Conservation (phyloP, 2,797 vertebrate genomes). For the Kryptopterus vitreolus region DNA sequence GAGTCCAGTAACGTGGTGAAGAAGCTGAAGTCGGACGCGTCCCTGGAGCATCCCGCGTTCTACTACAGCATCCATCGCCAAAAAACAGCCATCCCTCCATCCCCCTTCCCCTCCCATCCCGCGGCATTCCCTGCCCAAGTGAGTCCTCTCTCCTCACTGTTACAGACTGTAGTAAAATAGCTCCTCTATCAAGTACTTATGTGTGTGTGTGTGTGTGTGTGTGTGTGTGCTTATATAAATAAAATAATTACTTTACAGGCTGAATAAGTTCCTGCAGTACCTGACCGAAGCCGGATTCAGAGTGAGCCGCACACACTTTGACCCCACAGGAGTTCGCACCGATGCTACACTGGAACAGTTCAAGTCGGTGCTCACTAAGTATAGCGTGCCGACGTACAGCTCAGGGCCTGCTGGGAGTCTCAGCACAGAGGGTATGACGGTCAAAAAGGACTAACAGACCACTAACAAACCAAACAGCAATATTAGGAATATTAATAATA, state of each 20-base stretch:
- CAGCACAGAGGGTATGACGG: conserved; percentile 53
- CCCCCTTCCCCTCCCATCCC: too few relatives aligned
- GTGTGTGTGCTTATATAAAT: too few relatives aligned
- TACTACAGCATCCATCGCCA: conserved; percentile 98
- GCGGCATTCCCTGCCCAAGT: conserved; percentile 98
- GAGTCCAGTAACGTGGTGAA: conserved; percentile 73
- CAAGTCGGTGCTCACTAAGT: conserved; percentile 86
- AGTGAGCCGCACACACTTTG: conserved; percentile 94
- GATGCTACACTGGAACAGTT: conserved; percentile 86
- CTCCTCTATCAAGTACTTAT: too few relatives aligned
- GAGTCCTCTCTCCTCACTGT: conserved; percentile 57
- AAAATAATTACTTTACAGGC: conserved; percentile 73
- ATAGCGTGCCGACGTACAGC: conserved; percentile 83
- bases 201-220: too few relatives aligned
- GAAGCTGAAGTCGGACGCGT: conserved; percentile 80
- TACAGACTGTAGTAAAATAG: too few relatives aligned
- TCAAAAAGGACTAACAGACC: conserved; percentile 44
- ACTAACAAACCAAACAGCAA: not conserved
- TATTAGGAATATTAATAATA: not conserved
- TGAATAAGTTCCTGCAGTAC: conserved; percentile 92
- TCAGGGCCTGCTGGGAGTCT: conserved; percentile 51
- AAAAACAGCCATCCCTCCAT: too few relatives aligned
- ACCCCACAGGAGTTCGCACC: conserved; percentile 93
- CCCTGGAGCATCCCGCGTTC: conserved; percentile 88
- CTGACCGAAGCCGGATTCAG: conserved; percentile 91